Percentiles rank a stretch among this genome's conserved stretches.
Conservation (phyloP, 1,140 invertebrate species). For the Pachyrhynchus sulphureomaculatus region DNA sequence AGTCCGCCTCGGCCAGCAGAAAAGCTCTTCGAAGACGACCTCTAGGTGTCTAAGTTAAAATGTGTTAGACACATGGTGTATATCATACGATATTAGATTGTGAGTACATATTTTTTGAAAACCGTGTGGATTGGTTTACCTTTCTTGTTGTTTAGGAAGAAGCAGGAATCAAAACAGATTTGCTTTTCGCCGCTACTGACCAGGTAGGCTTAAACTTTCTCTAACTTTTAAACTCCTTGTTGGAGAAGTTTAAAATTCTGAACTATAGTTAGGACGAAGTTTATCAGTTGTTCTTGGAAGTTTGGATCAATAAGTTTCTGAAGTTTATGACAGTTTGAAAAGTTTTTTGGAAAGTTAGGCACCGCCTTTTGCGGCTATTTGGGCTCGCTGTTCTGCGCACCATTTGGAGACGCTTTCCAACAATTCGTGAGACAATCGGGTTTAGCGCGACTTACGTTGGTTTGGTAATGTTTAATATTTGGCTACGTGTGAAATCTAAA, state of each 20-base stretch:
- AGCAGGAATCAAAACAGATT: background rate
- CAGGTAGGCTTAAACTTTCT: slow-evolving; percentile 26
- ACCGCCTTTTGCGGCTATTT: slow-evolving; percentile 41
- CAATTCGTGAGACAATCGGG: slow-evolving; percentile 29
- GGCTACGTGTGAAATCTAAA: background rate
- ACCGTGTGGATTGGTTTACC: background rate
- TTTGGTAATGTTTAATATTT: slow-evolving; percentile 8
- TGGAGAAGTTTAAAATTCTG: slow-evolving; percentile 30
- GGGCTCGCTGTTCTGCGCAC: slow-evolving; percentile 42
- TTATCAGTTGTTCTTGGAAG: slow-evolving; percentile 37
- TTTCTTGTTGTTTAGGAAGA: background rate
- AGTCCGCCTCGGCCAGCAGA: slow-evolving; percentile 23
- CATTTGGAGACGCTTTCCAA: slow-evolving; percentile 29
- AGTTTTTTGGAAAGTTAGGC: slow-evolving; percentile 43
- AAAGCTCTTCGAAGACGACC: slow-evolving; percentile 28
- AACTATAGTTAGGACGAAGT: slow-evolving; percentile 36
- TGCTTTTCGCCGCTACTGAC: slow-evolving; percentile 21
- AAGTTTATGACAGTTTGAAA: slow-evolving; percentile 48
- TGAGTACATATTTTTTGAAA: background rate
- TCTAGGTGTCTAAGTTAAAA: slow-evolving; percentile 20
- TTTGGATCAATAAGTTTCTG: slow-evolving; percentile 33
- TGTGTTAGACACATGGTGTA: background rate
- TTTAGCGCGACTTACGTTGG: slow-evolving; percentile 22
- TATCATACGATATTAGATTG: background rate
- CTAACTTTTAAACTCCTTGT: slow-evolving; percentile 23